Evolutionary conservation across 2,113 vertebrate species (phyloP), one percentile per base, ranked within the genome.

Genomic region (Pogona vitticeps): DNA sequence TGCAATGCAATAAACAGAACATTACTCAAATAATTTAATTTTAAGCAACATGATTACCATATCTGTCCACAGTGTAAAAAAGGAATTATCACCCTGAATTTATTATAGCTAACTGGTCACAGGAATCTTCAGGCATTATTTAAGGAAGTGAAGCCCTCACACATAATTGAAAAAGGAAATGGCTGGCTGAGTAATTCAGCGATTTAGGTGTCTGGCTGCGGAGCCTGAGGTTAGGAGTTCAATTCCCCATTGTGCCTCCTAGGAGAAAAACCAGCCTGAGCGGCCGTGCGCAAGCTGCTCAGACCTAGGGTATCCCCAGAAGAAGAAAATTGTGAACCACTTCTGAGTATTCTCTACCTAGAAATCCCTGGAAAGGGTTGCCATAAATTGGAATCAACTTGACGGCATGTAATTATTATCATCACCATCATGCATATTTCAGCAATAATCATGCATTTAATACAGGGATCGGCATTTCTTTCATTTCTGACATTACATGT

Each of bases 1-100:
- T 99, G 73, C 8, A 92, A 92, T 31, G 90, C 67, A 91, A 94
- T n/a, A 92, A 1, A 82, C 80, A 90, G 21, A 23, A 86, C 58
- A 77, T 85, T 76, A 0, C 0, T 91, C 42, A 42, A 92, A 36
- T 65, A 87, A 36, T 58, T 71, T 82, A 42, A 78, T 77, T 67
- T 76, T 80, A 5, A 85, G 42, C 28, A 38, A 36, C 6, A 80
- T 40, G 42, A 26, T 20, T 36, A 40, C 17, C 17, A 0, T 56
- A 80, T 4, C 0, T 65, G 40, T 7, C 18, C 84, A 28, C 68
- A 75, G 2, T 56, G 46, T 40, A 56, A 46, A 87, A n/a, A 86
- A 82, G 0, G 2, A 65, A 68, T 80, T 58, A 13, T 1, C 33
- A 76, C 1, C 17, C 33, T 31, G n/a, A 82, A 26, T 18, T 26